Evolutionary conservation across 2,888 invertebrate species (phyloP), one percentile per base, ranked within the genome.

Genomic region (Thecophora atra): DNA sequence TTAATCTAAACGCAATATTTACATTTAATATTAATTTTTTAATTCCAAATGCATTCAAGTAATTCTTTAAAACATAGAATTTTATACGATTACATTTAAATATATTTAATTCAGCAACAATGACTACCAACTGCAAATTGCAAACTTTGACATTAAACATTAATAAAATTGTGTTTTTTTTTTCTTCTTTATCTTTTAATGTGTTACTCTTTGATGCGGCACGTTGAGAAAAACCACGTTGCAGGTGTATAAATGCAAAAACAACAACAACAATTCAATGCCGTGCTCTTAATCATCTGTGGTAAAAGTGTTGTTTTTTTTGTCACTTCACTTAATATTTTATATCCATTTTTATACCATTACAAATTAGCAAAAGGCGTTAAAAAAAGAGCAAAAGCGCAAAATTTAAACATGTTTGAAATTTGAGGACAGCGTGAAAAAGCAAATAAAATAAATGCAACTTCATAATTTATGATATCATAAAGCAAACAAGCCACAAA

Each of bases 91-190:
- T 19, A 52, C 19, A 19, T 52, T 52, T 13, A 19, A 52, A 5
- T 8, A 52, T 52, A 13, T 52, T 52, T 52, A 52, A 52, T 19
- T 19, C 19, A 19, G 3, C n/a, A 21, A 21, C n/a, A 54, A 54
- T 21, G 24, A 54, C 21, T 15, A 54, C 15, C 58, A 15, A 1
- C 4, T 1, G 8, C 19, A 15, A 21, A 13, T 6, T 21, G 8
- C n/a, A 54, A 54, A 54, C 54, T 54, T 54, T 54, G 54, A 21
- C 21, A 54, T 54, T 54, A 54, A 54, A 54, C 19, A 24, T 54
- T n/a, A 54, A 21, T n/a, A 54, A 54, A 54, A 54, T 21, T 8
- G 11, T 3, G 15, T 15, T 51, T 51, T 51, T 51, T 17, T 51
- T 51, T 15, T 51, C 17, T 51, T 51, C 51, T 51, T 51, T 5